These are phyloP conservation scores for Amphipoea oculea DNA, from an alignment of 2,888 invertebrate genomes.

Conservation along the genomic window DNA sequence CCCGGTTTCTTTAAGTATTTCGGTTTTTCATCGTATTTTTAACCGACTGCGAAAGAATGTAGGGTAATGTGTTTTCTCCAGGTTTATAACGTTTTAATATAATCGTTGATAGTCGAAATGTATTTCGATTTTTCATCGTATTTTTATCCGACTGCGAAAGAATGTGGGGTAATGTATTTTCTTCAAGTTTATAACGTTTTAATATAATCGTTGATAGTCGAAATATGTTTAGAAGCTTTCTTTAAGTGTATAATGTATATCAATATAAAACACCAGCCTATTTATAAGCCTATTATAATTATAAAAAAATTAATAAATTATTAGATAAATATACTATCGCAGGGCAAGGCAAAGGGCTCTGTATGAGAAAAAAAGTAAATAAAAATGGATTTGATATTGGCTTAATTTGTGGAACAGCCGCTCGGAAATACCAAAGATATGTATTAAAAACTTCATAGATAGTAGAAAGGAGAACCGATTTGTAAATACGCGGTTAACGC, in stretches of 20 bases:
- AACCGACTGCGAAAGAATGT: conserved; percentile 49
- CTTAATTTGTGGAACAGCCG: neutral
- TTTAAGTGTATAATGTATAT: neutral
- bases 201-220: neutral
- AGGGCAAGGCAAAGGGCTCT: neutral
- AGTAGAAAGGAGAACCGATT: neutral
- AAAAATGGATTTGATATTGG: neutral
- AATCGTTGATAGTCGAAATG: neutral
- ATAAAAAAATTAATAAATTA: too few species aligned
- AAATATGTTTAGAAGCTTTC: too few species aligned
- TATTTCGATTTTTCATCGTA: conserved; percentile 58
- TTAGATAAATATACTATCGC: neutral
- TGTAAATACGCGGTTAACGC: neutral
- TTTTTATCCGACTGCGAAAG: conserved; percentile 56
- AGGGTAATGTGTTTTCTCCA: conserved; percentile 58
- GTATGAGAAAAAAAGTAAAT: neutral
- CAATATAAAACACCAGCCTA: too few species aligned
- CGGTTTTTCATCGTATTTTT: conserved; percentile 63
- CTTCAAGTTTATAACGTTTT: neutral
- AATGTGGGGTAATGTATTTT: conserved; percentile 62
- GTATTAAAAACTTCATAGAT: neutral
- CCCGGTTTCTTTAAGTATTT: conserved; percentile 31
- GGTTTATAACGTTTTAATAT: neutral
- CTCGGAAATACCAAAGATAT: neutral
- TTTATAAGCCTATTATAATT: too few species aligned